Conservation (phyloP, 2,888 invertebrate species). For the Trachelus tabidus region DNA sequence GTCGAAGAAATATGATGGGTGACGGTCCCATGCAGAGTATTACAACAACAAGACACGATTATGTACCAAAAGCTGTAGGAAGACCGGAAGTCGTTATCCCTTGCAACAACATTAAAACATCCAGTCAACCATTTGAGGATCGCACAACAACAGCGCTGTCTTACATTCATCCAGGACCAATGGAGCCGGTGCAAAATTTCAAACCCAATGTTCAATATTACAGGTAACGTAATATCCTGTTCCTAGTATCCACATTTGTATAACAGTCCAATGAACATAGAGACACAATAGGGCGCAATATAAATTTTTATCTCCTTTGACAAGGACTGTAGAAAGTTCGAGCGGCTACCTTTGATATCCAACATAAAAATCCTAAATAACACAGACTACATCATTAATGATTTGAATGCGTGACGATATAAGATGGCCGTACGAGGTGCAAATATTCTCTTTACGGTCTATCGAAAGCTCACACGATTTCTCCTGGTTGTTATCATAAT, state of each 20-base stretch:
- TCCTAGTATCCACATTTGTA: background rate
- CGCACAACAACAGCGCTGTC: constrained; percentile 56
- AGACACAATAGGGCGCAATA: background rate
- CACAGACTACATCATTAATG: background rate
- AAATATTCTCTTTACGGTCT: background rate
- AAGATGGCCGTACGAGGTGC: background rate
- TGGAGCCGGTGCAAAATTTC: constrained; percentile 47
- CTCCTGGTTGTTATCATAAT: background rate
- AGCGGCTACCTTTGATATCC: background rate
- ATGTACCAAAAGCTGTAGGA: constrained; percentile 44
- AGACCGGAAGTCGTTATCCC: constrained; percentile 51
- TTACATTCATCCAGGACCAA: constrained; percentile 51
- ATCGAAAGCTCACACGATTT: background rate
- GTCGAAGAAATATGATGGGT: constrained; percentile 44
- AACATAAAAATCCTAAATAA: background rate
- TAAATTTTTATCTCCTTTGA: background rate
- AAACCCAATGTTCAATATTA: constrained; percentile 51
- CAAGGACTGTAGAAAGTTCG: background rate
- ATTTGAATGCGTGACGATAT: background rate
- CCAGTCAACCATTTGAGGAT: constrained; percentile 49
- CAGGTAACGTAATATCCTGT: constrained; percentile 34
- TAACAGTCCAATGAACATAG: background rate
- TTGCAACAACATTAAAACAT: constrained; percentile 51
- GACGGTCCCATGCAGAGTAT: constrained; percentile 55
- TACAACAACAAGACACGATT: constrained; percentile 58